Evolutionary conservation across 2,888 invertebrate genomes (phyloP).

Genomic region (Cerastis leucographa): DNA sequence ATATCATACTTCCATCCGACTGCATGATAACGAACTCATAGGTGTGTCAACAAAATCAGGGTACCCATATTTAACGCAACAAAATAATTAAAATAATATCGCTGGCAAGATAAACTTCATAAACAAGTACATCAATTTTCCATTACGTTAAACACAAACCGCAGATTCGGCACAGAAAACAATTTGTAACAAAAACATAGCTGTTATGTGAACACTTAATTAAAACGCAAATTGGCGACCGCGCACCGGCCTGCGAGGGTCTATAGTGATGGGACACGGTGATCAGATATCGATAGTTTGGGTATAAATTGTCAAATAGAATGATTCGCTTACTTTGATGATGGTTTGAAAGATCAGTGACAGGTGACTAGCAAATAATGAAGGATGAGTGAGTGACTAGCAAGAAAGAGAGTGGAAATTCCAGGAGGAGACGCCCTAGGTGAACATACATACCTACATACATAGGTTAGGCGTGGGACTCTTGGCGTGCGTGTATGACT

Average conservation of each 20-base stretch:
- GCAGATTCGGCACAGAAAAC: conserved; percentile 78
- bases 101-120: conserved; percentile 25
- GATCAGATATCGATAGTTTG: conserved; percentile 37
- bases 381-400: not conserved
- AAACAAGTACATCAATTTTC: conserved; percentile 51
- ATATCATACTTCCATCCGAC: not conserved
- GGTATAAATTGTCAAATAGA: not conserved
- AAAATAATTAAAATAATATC: conserved; percentile 12
- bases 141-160: conserved; percentile 60
- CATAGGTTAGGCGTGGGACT: not conserved
- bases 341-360: not conserved
- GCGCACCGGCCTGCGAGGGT: conserved; percentile 66
- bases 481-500: not conserved
- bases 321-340: not conserved
- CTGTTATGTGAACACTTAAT: conserved; percentile 86
- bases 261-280: conserved; percentile 67
- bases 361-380: not conserved
- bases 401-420: not conserved
- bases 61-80: not conserved
- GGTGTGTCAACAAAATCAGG: rapidly evolving
- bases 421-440: not conserved
- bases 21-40: not conserved
- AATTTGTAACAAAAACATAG: conserved; percentile 87
- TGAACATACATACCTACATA: too few species aligned
- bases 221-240: conserved; percentile 89